Base-by-base conservation (phyloP, 1,140 invertebrate genomes). In the Drosophila rufa region DNA sequence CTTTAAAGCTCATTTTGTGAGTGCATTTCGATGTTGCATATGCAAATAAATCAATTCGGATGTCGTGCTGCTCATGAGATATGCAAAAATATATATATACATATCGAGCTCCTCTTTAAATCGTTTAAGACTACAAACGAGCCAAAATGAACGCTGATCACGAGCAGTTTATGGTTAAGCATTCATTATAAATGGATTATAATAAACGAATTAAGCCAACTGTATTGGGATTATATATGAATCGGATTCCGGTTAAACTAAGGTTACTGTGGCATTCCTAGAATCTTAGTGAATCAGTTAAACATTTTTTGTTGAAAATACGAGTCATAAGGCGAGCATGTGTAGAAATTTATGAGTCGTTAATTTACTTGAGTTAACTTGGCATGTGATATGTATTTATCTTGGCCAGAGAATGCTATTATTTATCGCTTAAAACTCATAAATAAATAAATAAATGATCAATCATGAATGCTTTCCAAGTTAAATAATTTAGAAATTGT, bases 21-120 rank as follows among this genome's bases (percentile, higher is more conserved):
- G 84, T 89, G 84, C 84, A 89, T 89, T 89, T 89, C 85, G 84
- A 77, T 89, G 84, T 89, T 89, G 85, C 80, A 89, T 89, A 89
- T 90, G 84, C 85, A 89, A 89, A 89, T 90, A 89, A 87, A 89
- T 87, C 83, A 46, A 71, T 43, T 43, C 33, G 40, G 43, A 73
- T 19, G 27, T 27, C 71, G 48, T 59, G 36, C 62, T 19, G 38
- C 68, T 27, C 68, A 22, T 47, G 69, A 74, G 69, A 62, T 73
- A 57, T 73, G 70, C 64, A 75, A 62, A 55, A 66, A 46, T 22
- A 43, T 25, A 55, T 15, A 14, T 6, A 38, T 38, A 38, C 11
- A 25, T 57, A 47, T 59, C 22, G 30, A 66, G 69, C 42, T 30
- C 45, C 38, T 8, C 53, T 40, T 38, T 15, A 53, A 66, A 67